Percentiles rank a stretch among this genome's conserved stretches.
phyloP scores from a whole-genome alignment of 1,140 invertebrate species.

The Acyrthosiphon pisum region DNA sequence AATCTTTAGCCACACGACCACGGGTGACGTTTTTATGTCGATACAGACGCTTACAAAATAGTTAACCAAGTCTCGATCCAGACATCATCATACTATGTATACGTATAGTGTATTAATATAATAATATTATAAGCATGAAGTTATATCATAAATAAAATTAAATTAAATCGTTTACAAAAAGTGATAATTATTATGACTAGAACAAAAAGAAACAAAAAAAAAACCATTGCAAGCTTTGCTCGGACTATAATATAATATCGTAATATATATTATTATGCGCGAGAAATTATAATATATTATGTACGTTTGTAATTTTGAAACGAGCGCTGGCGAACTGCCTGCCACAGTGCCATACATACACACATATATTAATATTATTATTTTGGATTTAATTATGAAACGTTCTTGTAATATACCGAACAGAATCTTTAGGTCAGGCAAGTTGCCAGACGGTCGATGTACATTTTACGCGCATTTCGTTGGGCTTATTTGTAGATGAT shows the following conservation, averaged over 20 bases:
- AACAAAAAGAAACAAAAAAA: not conserved
- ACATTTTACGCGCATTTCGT: not conserved
- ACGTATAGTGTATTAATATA: not conserved
- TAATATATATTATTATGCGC: not conserved
- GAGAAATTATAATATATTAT: constrained; percentile 14
- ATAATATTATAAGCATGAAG: not conserved
- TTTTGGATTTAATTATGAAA: constrained; percentile 41
- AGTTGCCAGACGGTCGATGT: constrained; percentile 2
- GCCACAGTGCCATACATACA: not conserved
- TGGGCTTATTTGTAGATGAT: constrained; percentile 11
- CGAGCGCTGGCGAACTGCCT: constrained; percentile 22
- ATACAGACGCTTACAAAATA: not conserved
- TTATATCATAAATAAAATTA: not conserved
- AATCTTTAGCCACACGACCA: not conserved
- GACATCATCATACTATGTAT: not conserved
- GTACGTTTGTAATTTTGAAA: constrained; percentile 17
- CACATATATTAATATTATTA: not conserved
- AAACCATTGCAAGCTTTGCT: not conserved
- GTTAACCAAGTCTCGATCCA: not conserved
- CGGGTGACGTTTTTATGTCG: not conserved
- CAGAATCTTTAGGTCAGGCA: constrained; percentile 9
- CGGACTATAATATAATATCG: not conserved
- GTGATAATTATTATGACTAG: constrained; percentile 19
- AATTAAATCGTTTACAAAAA: constrained; percentile 16
- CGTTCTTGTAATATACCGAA: constrained; percentile 8